Conservation (phyloP, 1,140 invertebrate genomes). For the Ceratina calcarata region DNA sequence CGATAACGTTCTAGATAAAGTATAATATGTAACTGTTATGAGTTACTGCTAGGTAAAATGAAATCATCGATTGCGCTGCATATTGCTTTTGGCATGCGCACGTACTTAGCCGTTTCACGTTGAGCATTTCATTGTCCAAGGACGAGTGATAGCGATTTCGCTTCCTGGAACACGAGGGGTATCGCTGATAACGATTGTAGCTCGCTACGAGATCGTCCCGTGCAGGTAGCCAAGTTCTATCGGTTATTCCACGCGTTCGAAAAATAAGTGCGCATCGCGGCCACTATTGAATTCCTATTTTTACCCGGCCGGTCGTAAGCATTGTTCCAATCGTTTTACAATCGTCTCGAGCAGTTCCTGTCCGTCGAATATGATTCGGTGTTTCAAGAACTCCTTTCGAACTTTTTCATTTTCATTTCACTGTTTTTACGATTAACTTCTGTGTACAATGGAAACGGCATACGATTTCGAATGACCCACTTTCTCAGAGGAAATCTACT, state of each 20-base stretch:
- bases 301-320: constrained; percentile 16
- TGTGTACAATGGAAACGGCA: not conserved
- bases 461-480: not conserved
- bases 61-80: not conserved
- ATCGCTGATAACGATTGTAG: constrained; percentile 55
- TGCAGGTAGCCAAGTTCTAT: constrained; percentile 35
- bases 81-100: constrained; percentile 48
- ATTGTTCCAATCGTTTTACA: constrained; percentile 10
- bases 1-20: too few relatives aligned
- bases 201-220: constrained; percentile 49
- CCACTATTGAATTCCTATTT: constrained; percentile 2
- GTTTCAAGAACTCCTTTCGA: too few relatives aligned
- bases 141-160: constrained; percentile 59
- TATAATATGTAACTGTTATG: too few relatives aligned
- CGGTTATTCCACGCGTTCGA: constrained; percentile 17
- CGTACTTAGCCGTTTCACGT: constrained; percentile 37
- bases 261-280: not conserved
- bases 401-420: not conserved
- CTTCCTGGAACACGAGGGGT: constrained; percentile 60
- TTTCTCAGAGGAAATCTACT: not conserved
- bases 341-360: not conserved
- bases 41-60: too few relatives aligned
- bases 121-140: constrained; percentile 57
- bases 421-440: not conserved
- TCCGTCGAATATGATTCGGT: not conserved